A percentile compares a stretch with the other conserved stretches of the same genome.
Evolutionary conservation across 2,797 vertebrate species (phyloP).

Genomic region (Selene dorsalis): DNA sequence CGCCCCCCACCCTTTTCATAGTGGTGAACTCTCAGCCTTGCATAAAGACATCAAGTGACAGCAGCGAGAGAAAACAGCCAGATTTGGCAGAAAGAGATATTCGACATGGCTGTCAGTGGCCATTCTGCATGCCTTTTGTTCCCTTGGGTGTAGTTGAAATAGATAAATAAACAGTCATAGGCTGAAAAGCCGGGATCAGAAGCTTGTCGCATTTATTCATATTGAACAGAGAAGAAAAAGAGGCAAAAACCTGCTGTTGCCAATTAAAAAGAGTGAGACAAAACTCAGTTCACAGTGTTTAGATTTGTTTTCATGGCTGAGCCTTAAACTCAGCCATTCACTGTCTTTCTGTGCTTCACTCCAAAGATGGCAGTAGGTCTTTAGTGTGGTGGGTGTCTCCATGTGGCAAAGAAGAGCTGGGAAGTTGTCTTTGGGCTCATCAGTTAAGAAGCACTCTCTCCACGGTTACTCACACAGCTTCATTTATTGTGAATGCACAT

Average conservation of each 20-base stretch:
- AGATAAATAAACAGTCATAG: conserved; percentile 88
- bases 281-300: conserved; percentile 80
- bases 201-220: conserved; percentile 84
- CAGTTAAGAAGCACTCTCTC: conserved; percentile 71
- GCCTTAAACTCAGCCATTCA: conserved; percentile 79
- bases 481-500: conserved; percentile 74
- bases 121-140: conserved; percentile 88
- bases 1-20: conserved; percentile 89
- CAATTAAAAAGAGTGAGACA: conserved; percentile 81
- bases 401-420: conserved; percentile 71
- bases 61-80: conserved; percentile 87
- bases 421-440: conserved; percentile 77
- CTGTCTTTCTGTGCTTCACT: conserved; percentile 66
- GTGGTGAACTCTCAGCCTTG: conserved; percentile 89
- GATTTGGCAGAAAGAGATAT: conserved; percentile 97
- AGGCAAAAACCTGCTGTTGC: conserved; percentile 79
- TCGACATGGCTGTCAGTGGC: conserved; percentile 97
- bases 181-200: conserved; percentile 84
- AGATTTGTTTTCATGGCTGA: conserved; percentile 77
- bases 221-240: conserved; percentile 76
- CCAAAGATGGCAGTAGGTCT: conserved; percentile 73
- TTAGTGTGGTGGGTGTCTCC: conserved; percentile 67
- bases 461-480: conserved; percentile 73
- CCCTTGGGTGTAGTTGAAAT: conserved; percentile 83
- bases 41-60: conserved; percentile 99